A percentile compares a stretch with the other conserved stretches of the same genome.
phyloP scores from a whole-genome alignment of 1,140 invertebrate genomes.

The Tetranychus urticae region DNA sequence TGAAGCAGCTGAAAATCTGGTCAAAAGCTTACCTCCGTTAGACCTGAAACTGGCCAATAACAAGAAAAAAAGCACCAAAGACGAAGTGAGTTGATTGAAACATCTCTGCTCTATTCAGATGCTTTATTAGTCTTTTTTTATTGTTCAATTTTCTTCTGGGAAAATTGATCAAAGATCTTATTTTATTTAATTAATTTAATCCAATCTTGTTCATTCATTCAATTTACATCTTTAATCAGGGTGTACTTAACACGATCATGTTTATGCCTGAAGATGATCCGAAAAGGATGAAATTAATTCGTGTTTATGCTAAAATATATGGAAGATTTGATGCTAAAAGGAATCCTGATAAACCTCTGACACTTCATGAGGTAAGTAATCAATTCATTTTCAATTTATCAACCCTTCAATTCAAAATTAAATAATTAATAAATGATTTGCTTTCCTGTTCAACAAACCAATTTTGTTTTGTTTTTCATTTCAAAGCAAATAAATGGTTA shows the following conservation, averaged over 20 bases:
- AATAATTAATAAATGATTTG: not conserved
- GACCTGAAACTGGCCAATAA: slow-evolving; percentile 41
- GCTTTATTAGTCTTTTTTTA: not conserved
- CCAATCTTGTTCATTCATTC: too few species aligned
- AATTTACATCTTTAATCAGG: too few species aligned
- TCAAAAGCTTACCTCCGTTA: slow-evolving; percentile 49
- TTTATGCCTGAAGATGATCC: slow-evolving; percentile 61
- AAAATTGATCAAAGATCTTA: too few species aligned
- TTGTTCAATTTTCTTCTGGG: too few species aligned
- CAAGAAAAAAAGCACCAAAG: slow-evolving; percentile 77
- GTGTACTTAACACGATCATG: slow-evolving; percentile 35
- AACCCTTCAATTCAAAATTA: not conserved
- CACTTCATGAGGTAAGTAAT: slow-evolving; percentile 57
- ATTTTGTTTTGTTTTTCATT: not conserved
- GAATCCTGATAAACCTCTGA: slow-evolving; percentile 81
- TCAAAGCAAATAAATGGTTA: too few species aligned
- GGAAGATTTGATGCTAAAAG: slow-evolving; percentile 81
- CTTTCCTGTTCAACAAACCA: not conserved
- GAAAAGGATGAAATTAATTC: slow-evolving; percentile 66
- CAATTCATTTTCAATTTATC: not conserved
- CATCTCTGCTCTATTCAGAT: not conserved
- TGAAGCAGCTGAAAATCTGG: slow-evolving; percentile 51
- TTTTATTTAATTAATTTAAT: too few species aligned
- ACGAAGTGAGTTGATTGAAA: slow-evolving; percentile 35
- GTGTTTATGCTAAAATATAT: slow-evolving; percentile 88